Evolutionary conservation across 2,888 invertebrate species (phyloP).

Genomic region (Chymomyza caudatula): DNA sequence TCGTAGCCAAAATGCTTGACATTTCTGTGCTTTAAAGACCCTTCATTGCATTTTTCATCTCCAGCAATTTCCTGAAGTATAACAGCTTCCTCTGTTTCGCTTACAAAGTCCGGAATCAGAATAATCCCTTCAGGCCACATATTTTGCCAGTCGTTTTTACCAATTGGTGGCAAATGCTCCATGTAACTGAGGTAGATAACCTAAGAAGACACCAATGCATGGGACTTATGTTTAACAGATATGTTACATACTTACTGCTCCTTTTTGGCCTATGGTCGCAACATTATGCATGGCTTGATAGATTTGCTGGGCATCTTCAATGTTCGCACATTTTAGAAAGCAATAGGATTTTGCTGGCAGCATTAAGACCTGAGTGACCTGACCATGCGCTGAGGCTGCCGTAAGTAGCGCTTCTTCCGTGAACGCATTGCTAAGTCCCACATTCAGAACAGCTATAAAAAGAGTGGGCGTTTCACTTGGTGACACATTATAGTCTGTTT

Average conservation of each 20-base stretch:
- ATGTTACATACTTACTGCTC: constrained; percentile 76
- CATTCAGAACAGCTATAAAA: constrained; percentile 85
- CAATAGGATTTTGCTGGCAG: constrained; percentile 89
- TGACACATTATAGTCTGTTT: constrained; percentile 77
- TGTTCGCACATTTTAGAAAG: constrained; percentile 82
- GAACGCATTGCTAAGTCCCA: constrained; percentile 89
- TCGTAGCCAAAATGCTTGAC: constrained; percentile 96
- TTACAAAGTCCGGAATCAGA: constrained; percentile 86
- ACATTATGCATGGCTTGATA: constrained; percentile 82
- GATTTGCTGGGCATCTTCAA: constrained; percentile 80
- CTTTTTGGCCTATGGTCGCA: constrained; percentile 80
- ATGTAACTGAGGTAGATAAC: constrained; percentile 81
- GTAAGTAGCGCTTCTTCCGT: constrained; percentile 82
- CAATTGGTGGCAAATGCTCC: constrained; percentile 45
- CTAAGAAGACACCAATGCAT: not conserved
- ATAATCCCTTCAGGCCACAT: constrained; percentile 84
- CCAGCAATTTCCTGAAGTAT: constrained; percentile 82
- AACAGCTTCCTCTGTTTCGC: constrained; percentile 82
- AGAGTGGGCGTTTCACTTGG: constrained; percentile 75
- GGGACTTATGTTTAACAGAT: not conserved
- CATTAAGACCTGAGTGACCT: constrained; percentile 83
- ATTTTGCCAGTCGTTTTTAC: constrained; percentile 70
- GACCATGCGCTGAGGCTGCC: constrained; percentile 80
- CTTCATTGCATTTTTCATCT: constrained; percentile 52
- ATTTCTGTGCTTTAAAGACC: constrained; percentile 86